Conservation (phyloP, 2,113 vertebrate genomes). For the Calonectris borealis region DNA sequence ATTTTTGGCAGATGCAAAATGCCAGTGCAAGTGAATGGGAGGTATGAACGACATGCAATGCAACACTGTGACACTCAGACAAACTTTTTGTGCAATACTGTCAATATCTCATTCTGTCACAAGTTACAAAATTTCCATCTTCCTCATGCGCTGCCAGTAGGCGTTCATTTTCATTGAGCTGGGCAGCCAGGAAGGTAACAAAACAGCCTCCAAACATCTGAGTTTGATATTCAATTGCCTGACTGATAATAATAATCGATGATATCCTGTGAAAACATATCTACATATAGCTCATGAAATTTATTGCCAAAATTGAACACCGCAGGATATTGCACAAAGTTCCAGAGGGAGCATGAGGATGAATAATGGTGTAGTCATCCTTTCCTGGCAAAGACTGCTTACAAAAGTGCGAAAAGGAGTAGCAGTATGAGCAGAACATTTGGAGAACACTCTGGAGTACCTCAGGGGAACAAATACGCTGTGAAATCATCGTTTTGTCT, state of each 20-base stretch:
- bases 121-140: neutral
- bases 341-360: neutral
- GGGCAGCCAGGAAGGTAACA: rapidly evolving
- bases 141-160: rapidly evolving
- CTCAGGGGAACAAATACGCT: neutral
- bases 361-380: neutral
- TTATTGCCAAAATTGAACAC: neutral
- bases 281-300: rapidly evolving
- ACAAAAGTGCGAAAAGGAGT: neutral
- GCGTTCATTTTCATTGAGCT: no score
- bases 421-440: neutral
- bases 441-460: neutral
- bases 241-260: neutral
- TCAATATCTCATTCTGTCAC: neutral
- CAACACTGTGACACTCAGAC: neutral
- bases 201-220: neutral
- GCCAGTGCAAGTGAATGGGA: rapidly evolving
- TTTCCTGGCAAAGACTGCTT: slow-evolving; percentile 29
- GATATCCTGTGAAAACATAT: neutral
- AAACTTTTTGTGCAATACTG: neutral
- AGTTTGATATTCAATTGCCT: neutral
- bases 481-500: neutral
- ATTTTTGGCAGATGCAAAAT: neutral
- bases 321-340: neutral
- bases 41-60: rapidly evolving